Evolutionary conservation across 2,797 vertebrate genomes (phyloP), one percentile per base, ranked within the genome.

Genomic region (Sciurus vulgaris): DNA sequence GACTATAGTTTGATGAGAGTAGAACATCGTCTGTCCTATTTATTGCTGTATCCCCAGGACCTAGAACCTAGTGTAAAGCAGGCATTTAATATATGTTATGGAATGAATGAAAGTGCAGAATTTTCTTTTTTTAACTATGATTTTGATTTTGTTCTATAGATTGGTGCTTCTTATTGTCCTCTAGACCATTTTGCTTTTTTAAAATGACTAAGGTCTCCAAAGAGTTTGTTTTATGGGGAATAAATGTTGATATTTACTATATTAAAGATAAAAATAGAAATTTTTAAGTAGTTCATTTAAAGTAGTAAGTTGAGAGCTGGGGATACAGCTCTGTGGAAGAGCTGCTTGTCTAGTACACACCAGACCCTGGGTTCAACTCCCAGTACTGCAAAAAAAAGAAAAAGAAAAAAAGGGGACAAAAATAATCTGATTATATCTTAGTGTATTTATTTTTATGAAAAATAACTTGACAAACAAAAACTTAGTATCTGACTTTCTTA

Each of bases 241-340:
- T 92, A 15, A 86, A 22, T 85, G 26, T 33, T 33, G 28, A 65
- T 65, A 33, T 65, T 33, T 65, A 33, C 30, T 65, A 65, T 65
- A 65, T 93, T 79, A 93, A 79, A 92, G 41, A 56, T 84, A 90
- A 92, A 94, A 94, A 89, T 61, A 88, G 83, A 74, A 61, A 83
- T 61, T 83, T 30, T 83, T 28, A 79, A 74, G 41, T 41, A 85
- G 70, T 70, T 63, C 15, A 56, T 61, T 88, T 88, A 41, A 41
- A 89, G 44, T 88, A 81, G 22, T 33, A 78, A 61, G 9, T 26
- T 61, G 59, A 26, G 59, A 26, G 24, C 59, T 61, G 59, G 59
- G 59, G 24, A 61, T 61, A 61, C 24, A 26, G 24, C 24, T 61
- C 59, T 24, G 56, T 22, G 59, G 24, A 26, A 61, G 24, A 61